These are phyloP conservation scores for Meteorus sp. DNA, from an alignment of 1,140 invertebrate species.

Conservation along the genomic window DNA sequence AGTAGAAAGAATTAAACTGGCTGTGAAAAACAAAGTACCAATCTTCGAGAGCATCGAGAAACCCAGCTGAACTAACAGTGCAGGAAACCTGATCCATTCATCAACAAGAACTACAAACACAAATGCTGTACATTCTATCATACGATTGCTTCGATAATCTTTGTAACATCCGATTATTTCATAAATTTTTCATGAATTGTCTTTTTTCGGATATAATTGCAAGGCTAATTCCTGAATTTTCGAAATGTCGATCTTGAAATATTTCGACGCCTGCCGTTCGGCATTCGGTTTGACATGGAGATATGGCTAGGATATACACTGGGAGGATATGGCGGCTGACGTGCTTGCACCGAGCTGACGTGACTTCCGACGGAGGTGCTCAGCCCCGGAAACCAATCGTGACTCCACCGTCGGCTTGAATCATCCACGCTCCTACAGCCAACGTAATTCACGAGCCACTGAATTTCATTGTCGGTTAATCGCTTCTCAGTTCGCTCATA, in stretches of 20 bases:
- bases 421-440: constrained; percentile 41
- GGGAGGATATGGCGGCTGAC: constrained; percentile 24
- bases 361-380: constrained; percentile 45
- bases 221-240: no score
- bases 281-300: no score
- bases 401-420: constrained; percentile 39
- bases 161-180: no score
- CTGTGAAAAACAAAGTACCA: constrained; percentile 32
- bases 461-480: constrained; percentile 5
- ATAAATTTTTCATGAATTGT: no score
- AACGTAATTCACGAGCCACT: constrained; percentile 33
- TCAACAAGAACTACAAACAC: constrained; percentile 4
- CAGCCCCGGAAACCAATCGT: constrained; percentile 46
- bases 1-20: constrained; percentile 33
- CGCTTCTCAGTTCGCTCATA: no score
- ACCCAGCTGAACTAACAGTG: constrained; percentile 31
- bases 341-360: constrained; percentile 37
- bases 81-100: constrained; percentile 22
- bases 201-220: no score
- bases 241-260: no score
- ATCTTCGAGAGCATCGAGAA: constrained; percentile 33
- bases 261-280: no score
- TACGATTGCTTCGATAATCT: neutral
- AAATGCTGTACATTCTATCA: neutral
- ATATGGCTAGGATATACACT: no score